Base-by-base conservation (phyloP, 1,140 invertebrate species). In the Drosophila nannoptera region DNA sequence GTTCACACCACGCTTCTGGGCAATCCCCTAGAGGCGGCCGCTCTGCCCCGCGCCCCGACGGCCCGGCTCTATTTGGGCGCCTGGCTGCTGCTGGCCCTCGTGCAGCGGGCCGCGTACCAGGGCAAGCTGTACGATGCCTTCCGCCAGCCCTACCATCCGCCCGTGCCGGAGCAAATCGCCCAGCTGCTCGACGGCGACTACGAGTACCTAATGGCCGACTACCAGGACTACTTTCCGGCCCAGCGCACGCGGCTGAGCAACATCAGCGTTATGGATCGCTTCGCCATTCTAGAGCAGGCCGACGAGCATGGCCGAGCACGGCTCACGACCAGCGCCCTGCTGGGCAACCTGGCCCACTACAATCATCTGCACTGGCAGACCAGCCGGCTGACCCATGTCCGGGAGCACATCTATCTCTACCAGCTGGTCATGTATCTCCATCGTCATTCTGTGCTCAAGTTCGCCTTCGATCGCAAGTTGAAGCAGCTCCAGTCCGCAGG, bases 41-140 rank as follows among this genome's bases (percentile, higher is more conserved):
- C 31, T 0, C 11, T 84, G 40, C 70, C 81, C 0, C 42, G 33
- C 0, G 50, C 9, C 0, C 0, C n/a, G 4, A 4, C n/a, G 3
- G 35, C 54, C 7, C 74, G 74, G 5, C 5, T n/a, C 2, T 48
- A 74, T 0, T 12, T 74, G 4, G 63, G 58, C 0, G 8, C 3
- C n/a, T 84, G 81, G 81, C 12, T 84, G n/a, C 56, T 84, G 1
- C 43, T 86, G 3, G 77, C 68, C 0, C 48, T 84, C 8, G 81
- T 84, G 4, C 65, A 77, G 42, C 66, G 80, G 0, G 73, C 63
- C 0, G 66, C 69, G 29, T 84, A 84, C 43, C 80, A 86, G 66
- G 80, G 80, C 36, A 84, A 84, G 46, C 45, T 84, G 0, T 84
- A 68, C 22, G 81, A 86, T 33, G 83, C 72, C 0, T 86, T 84